Evolutionary conservation across 2,888 invertebrate genomes (phyloP).

Genomic region (Epistrophe grossulariae): DNA sequence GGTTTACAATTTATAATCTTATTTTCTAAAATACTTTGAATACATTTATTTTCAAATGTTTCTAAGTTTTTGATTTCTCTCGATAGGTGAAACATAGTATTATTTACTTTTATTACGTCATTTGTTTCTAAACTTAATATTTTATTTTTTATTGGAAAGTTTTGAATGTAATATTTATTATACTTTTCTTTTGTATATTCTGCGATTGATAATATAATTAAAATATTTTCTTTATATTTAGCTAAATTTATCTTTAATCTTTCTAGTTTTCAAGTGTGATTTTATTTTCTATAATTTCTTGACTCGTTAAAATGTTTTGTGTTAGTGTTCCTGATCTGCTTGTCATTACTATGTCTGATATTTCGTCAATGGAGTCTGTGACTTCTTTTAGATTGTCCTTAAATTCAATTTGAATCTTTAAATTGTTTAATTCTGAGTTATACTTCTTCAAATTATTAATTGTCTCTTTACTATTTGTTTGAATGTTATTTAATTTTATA

Average conservation of each 20-base stretch:
- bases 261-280: neutral
- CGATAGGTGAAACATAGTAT: neutral
- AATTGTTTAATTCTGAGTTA: too few relatives aligned
- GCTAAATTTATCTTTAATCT: neutral
- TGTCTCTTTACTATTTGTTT: too few relatives aligned
- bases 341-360: neutral
- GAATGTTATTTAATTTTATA: too few relatives aligned
- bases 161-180: neutral
- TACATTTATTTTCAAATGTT: conserved; percentile 3
- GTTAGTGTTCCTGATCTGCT: neutral
- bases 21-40: neutral
- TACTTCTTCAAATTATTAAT: too few relatives aligned
- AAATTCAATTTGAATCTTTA: neutral
- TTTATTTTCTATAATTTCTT: neutral
- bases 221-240: neutral
- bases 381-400: neutral
- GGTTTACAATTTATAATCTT: neutral
- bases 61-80: neutral
- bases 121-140: neutral
- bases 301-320: neutral
- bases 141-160: neutral
- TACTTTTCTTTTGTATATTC: neutral
- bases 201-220: neutral
- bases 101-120: neutral
- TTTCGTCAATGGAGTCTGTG: neutral